A percentile compares a stretch with the other conserved stretches of the same genome.
These are phyloP conservation scores for Tanypteryx hageni DNA, from an alignment of 2,888 invertebrate species.

Conservation along the genomic window DNA sequence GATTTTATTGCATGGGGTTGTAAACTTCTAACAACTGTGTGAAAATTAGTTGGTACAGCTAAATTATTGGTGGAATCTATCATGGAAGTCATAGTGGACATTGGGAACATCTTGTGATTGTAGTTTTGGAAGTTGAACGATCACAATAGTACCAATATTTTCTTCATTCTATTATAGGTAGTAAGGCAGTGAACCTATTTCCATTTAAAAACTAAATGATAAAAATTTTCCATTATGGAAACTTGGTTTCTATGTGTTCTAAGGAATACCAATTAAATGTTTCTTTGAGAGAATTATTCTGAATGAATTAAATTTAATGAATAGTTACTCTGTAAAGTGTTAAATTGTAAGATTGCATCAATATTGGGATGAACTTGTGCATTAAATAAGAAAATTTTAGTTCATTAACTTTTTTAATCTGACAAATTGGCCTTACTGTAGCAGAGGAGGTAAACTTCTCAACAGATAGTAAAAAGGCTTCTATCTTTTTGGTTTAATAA, in stretches of 20 bases:
- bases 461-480: conserved; percentile 53
- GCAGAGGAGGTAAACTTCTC: conserved; percentile 51
- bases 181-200: conserved; percentile 40
- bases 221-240: conserved; percentile 1
- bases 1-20: conserved; percentile 52
- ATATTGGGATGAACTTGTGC: conserved; percentile 33
- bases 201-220: conserved; percentile 13
- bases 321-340: conserved; percentile 49
- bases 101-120: neutral
- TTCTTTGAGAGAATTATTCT: conserved; percentile 39
- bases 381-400: conserved; percentile 37
- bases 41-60: conserved; percentile 41
- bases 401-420: conserved; percentile 61
- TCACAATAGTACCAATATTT: conserved; percentile 26
- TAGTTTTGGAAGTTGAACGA: conserved; percentile 31
- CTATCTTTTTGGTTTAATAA: conserved; percentile 56
- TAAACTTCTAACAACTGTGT: conserved; percentile 45
- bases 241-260: conserved; percentile 41
- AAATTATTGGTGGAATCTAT: conserved; percentile 42
- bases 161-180: conserved; percentile 38
- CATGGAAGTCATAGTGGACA: neutral
- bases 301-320: neutral
- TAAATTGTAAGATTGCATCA: conserved; percentile 46
- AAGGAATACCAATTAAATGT: conserved; percentile 46
- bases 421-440: conserved; percentile 47